A percentile compares a stretch with the other conserved stretches of the same genome.
These are phyloP conservation scores for Synanthedon andrenaeformis DNA, from an alignment of 2,888 invertebrate genomes.

Conservation along the genomic window DNA sequence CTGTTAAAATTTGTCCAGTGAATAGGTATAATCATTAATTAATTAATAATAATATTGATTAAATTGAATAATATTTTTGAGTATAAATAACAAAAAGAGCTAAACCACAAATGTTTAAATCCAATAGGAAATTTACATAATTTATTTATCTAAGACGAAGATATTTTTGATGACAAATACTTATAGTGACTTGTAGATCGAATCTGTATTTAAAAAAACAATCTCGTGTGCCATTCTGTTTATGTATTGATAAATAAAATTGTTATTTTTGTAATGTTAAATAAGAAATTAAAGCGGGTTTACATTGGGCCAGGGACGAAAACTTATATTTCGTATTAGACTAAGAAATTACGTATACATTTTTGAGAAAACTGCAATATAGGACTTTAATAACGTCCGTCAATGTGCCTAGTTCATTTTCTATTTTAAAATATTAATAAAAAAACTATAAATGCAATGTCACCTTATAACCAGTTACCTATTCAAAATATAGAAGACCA, in stretches of 20 bases:
- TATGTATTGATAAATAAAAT: conserved; percentile 18
- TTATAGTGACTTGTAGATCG: not conserved
- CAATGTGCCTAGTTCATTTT: too few relatives aligned
- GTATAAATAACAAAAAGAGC: not conserved
- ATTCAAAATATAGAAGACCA: too few relatives aligned
- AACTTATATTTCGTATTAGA: too few relatives aligned
- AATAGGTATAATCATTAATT: not conserved
- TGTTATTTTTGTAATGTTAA: not conserved
- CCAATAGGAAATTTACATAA: not conserved
- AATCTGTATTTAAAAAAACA: conserved; percentile 5
- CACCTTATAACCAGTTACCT: too few relatives aligned
- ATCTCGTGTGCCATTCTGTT: conserved; percentile 48
- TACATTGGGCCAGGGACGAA: not conserved
- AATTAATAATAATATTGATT: not conserved
- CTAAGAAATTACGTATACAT: too few relatives aligned
- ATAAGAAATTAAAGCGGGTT: too few relatives aligned
- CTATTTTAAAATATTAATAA: too few relatives aligned
- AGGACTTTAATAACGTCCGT: too few relatives aligned
- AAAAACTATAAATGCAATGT: too few relatives aligned
- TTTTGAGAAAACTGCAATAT: too few relatives aligned
- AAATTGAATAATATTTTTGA: not conserved
- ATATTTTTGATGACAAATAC: not conserved
- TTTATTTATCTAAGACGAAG: not conserved
- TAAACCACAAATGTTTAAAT: not conserved
- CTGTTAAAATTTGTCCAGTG: not conserved